Evolutionary conservation across 2,888 invertebrate genomes (phyloP), one percentile per base, ranked within the genome.

Genomic region (Caenorhabditis becei): DNA sequence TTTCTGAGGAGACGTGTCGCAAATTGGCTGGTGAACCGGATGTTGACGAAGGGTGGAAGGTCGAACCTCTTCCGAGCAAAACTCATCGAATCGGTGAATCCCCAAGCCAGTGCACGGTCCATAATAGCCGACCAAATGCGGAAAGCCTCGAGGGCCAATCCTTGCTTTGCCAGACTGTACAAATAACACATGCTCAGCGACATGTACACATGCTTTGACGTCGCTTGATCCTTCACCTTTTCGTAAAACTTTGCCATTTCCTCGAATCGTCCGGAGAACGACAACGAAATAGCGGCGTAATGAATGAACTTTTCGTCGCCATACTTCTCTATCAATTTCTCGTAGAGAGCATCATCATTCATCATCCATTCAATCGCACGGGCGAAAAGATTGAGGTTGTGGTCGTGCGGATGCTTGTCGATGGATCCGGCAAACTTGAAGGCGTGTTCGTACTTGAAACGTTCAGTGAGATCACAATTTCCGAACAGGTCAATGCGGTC

Each of bases 401-500:
- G 3, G 5, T 53, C 20, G 20, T 75, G 59, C 1, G 75, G 66
- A 24, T 75, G 75, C 8, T 61, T 26, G 1, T 32, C 18, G n/a
- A 66, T 59, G 0, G 18, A 1, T n/a, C 59, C 59, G 23, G 28
- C 65, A 23, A n/a, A n/a, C n/a, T n/a, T n/a, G n/a, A n/a, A n/a
- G n/a, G n/a, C n/a, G n/a, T n/a, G n/a, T n/a, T n/a, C n/a, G n/a
- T n/a, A 28, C 24, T 65, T 63, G 28, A 66, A 74, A 1, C 11
- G 11, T 24, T 74, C 53, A 16, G 49, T 20, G 0, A 75, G 59
- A 11, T 41, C 18, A 1, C 24, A 41, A 2, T n/a, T n/a, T 1
- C 66, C 75, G n/a, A 75, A 75, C 41, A 75, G 32, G 18, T 75
- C 75, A 11, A n/a, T 4, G 11, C 75, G 51, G 24, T 66, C 61